Evolutionary conservation across 2,797 vertebrate species (phyloP).

Genomic region (Tragopan temminckii): DNA sequence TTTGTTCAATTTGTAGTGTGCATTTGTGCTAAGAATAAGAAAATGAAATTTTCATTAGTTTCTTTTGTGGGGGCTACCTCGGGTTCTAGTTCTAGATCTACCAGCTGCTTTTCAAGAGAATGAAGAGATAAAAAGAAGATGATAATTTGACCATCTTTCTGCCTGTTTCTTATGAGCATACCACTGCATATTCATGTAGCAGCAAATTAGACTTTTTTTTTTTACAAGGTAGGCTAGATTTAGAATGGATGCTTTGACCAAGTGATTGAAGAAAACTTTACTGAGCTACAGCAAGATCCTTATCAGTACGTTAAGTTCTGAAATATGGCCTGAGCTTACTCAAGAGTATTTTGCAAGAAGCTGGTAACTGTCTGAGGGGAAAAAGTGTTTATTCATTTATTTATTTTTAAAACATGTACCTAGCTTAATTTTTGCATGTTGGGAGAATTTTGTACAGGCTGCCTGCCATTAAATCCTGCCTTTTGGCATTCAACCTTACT

Average conservation of each 20-base stretch:
- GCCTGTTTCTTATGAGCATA: neutral
- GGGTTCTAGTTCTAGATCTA: neutral
- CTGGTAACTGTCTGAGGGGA: neutral
- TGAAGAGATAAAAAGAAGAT: neutral
- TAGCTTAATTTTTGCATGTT: neutral
- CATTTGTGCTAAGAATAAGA: neutral
- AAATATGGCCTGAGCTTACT: neutral
- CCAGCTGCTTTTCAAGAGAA: neutral
- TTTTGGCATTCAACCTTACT: neutral
- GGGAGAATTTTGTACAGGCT: neutral
- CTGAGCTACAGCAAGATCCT: neutral
- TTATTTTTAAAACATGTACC: neutral
- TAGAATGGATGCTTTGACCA: neutral
- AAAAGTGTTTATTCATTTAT: neutral
- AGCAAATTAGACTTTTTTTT: neutral
- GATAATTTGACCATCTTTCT: neutral
- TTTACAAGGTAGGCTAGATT: neutral
- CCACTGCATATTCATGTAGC: neutral
- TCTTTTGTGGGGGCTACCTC: neutral
- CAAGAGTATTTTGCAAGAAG: slow-evolving; percentile 1
- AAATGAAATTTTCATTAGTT: neutral
- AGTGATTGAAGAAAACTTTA: slow-evolving; percentile 3
- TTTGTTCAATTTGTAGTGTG: neutral
- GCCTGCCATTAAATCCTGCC: neutral
- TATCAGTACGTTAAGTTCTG: slow-evolving; percentile 19